Percentiles rank a stretch among this genome's conserved stretches.
These are phyloP conservation scores for Spondyliosoma cantharus DNA, from an alignment of 2,797 vertebrate genomes.

Conservation along the genomic window DNA sequence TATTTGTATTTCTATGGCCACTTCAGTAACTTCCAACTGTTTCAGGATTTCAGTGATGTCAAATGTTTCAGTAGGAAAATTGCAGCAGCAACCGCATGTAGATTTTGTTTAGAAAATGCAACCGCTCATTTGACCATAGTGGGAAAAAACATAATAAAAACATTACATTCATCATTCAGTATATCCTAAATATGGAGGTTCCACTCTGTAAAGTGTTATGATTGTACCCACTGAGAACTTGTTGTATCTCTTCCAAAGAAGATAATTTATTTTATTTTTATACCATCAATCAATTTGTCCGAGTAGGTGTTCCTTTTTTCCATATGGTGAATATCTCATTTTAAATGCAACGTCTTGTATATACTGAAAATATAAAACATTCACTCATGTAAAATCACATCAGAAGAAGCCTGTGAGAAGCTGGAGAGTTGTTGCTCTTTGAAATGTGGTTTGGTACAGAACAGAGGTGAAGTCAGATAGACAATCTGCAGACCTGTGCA, in stretches of 20 bases:
- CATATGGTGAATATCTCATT: slow-evolving; percentile 49
- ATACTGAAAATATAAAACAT: slow-evolving; percentile 44
- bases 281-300: slow-evolving; percentile 71
- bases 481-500: slow-evolving; percentile 63
- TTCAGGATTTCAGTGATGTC: neutral
- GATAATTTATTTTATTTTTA: slow-evolving; percentile 55
- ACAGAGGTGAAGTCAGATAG: slow-evolving; percentile 66
- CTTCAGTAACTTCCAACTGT: neutral
- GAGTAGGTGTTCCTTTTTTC: slow-evolving; percentile 38
- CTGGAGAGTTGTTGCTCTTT: slow-evolving; percentile 50
- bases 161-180: slow-evolving; percentile 18
- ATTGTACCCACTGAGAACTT: slow-evolving; percentile 28
- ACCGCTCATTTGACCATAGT: rapidly evolving
- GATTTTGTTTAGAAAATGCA: neutral
- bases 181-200: slow-evolving; percentile 25
- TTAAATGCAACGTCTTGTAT: slow-evolving; percentile 40
- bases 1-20: neutral
- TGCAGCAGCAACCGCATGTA: neutral
- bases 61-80: neutral
- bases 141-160: slow-evolving; percentile 18
- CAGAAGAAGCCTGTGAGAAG: slow-evolving; percentile 26
- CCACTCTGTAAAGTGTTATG: slow-evolving; percentile 38
- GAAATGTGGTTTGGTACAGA: slow-evolving; percentile 59
- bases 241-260: slow-evolving; percentile 30
- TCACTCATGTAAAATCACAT: slow-evolving; percentile 54